A percentile compares a stretch with the other conserved stretches of the same genome.
Evolutionary conservation across 2,797 vertebrate genomes (phyloP).

Genomic region (Karalla daura): DNA sequence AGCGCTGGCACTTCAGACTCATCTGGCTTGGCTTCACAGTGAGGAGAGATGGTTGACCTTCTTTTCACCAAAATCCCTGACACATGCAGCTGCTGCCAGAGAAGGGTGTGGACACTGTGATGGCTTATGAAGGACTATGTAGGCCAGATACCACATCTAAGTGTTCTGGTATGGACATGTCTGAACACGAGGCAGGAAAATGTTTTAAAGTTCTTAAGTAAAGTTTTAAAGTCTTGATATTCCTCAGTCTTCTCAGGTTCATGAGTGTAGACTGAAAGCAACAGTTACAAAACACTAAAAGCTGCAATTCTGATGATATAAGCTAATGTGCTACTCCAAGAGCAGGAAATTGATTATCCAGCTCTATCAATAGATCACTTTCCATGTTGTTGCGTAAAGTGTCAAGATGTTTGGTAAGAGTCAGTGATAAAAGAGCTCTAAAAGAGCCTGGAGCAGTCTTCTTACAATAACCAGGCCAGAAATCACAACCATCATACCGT

Average conservation of each 20-base stretch:
- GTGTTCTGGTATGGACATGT: constrained; percentile 23
- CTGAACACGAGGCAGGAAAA: constrained; percentile 23
- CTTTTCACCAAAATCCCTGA: constrained; percentile 54
- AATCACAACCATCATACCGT: constrained; percentile 10
- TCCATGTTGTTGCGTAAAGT: constrained; percentile 39
- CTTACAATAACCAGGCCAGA: constrained; percentile 56
- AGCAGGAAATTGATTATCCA: constrained; percentile 5
- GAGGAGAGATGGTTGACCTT: constrained; percentile 71
- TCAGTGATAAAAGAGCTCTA: constrained; percentile 62
- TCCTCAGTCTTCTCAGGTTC: background rate
- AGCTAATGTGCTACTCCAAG: constrained; percentile 2
- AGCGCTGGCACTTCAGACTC: constrained; percentile 35
- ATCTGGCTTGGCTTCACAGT: constrained; percentile 45
- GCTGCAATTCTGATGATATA: background rate
- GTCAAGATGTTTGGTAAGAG: constrained; percentile 61
- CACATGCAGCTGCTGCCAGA: constrained; percentile 36
- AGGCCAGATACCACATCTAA: constrained; percentile 41
- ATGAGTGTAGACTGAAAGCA: background rate
- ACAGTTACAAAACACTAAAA: background rate
- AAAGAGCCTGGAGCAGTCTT: constrained; percentile 44
- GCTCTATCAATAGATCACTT: constrained; percentile 35
- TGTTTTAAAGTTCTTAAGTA: background rate
- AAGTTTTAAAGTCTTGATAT: constrained; percentile 5
- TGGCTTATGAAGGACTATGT: constrained; percentile 18
- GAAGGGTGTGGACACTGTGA: constrained; percentile 46